A percentile compares a stretch with the other conserved stretches of the same genome.
Evolutionary conservation across 2,113 vertebrate genomes (phyloP).

Genomic region (Sebastes schlegelii): DNA sequence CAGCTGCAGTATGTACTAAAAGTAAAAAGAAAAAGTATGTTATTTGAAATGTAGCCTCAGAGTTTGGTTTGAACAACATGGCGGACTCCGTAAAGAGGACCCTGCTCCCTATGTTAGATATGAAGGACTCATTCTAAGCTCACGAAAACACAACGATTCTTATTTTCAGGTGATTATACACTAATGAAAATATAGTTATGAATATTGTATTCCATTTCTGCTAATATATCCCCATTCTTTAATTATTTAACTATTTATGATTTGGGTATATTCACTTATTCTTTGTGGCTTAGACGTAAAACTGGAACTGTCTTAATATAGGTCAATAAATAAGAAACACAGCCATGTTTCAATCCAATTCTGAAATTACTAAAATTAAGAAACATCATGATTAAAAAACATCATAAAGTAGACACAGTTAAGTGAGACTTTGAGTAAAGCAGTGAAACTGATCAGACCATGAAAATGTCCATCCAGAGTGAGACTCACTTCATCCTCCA

Average conservation of each 20-base stretch:
- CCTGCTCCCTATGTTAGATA: no score
- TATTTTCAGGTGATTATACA: no score
- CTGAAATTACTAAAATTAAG: not conserved
- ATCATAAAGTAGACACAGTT: not conserved
- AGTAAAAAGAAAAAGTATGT: no score
- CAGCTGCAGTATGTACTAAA: no score
- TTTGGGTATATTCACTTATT: not conserved
- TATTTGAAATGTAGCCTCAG: no score
- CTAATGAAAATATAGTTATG: no score
- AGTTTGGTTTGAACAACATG: no score
- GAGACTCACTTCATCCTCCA: conserved; percentile 50
- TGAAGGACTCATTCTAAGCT: no score
- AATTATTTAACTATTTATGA: not conserved
- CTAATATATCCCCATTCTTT: no score
- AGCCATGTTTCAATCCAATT: not conserved
- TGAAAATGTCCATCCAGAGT: conserved; percentile 41
- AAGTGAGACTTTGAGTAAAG: conserved; percentile 6
- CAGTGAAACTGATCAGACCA: conserved; percentile 17
- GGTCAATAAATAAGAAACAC: not conserved
- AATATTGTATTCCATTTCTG: no score
- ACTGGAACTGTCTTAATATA: not conserved
- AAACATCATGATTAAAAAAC: not conserved
- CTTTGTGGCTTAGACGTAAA: not conserved
- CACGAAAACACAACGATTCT: no score
- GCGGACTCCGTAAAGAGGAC: no score